Evolutionary conservation across 2,113 vertebrate species (phyloP).

Genomic region (Sylvilagus bachmani): DNA sequence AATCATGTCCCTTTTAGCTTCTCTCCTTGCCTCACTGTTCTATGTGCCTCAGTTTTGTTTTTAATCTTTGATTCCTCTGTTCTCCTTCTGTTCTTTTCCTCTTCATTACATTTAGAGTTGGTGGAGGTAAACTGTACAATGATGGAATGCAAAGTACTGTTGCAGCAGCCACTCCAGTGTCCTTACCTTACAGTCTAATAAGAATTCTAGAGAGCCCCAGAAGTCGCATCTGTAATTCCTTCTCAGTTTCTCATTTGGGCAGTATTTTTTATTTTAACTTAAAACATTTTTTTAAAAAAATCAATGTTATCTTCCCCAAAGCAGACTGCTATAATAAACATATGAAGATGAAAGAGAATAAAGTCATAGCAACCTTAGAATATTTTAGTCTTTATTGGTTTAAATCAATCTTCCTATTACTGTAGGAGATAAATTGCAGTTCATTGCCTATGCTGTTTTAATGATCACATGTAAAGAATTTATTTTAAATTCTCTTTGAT

Average conservation of each 20-base stretch:
- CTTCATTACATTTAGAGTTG: neutral
- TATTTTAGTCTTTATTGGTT: constrained; percentile 75
- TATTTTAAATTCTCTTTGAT: constrained; percentile 76
- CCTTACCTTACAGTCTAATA: neutral
- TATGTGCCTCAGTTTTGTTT: neutral
- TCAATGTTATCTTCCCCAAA: constrained; percentile 5
- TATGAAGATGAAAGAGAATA: constrained; percentile 76
- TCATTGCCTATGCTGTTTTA: constrained; percentile 77
- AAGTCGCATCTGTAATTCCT: constrained; percentile 29
- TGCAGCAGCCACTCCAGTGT: neutral
- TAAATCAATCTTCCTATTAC: constrained; percentile 68
- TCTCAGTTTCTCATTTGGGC: constrained; percentile 41
- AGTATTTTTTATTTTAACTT: constrained; percentile 45
- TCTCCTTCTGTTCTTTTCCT: neutral
- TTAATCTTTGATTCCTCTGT: neutral
- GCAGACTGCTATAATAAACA: constrained; percentile 63
- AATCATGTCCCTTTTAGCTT: neutral
- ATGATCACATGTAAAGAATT: constrained; percentile 66
- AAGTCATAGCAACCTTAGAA: constrained; percentile 61
- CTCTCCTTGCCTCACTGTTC: neutral
- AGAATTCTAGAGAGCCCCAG: neutral
- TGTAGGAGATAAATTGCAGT: constrained; percentile 61
- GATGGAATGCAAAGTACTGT: neutral
- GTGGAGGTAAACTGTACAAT: neutral
- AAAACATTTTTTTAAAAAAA: constrained; percentile 48